These are phyloP conservation scores for Perccottus glenii DNA, from an alignment of 2,113 vertebrate species.

Conservation along the genomic window DNA sequence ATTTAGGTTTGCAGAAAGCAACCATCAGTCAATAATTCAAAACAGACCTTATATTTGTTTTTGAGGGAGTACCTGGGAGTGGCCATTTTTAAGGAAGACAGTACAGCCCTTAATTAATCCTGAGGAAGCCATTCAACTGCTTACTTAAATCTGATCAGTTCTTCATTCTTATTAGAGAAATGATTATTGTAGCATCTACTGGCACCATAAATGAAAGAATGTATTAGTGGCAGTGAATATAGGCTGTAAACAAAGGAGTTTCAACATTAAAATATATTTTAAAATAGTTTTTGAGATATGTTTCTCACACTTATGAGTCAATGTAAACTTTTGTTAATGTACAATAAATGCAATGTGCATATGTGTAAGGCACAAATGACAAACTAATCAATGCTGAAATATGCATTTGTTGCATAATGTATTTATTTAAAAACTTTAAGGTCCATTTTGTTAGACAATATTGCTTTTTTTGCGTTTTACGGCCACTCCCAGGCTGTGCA, in stretches of 20 bases:
- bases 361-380: neutral
- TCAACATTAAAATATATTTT: neutral
- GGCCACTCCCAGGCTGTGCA: slow-evolving; percentile 24
- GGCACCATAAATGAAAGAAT: neutral
- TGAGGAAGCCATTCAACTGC: slow-evolving; percentile 3
- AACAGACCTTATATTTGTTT: neutral
- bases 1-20: neutral
- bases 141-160: too few relatives aligned
- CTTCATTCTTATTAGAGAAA: too few relatives aligned
- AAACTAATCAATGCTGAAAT: neutral
- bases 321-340: slow-evolving; percentile 4
- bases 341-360: neutral
- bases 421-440: neutral
- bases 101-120: slow-evolving; percentile 11
- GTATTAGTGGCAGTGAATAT: neutral
- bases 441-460: neutral
- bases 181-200: too few relatives aligned
- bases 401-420: slow-evolving; percentile 2
- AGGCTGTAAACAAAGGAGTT: neutral
- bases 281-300: neutral
- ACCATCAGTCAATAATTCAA: slow-evolving; percentile 7
- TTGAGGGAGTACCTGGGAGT: slow-evolving; percentile 16
- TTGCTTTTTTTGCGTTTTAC: neutral
- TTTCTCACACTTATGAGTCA: too few relatives aligned
- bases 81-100: slow-evolving; percentile 11